A percentile compares a stretch with the other conserved stretches of the same genome.
These are phyloP conservation scores for Lateolabrax maculatus DNA, from an alignment of 2,797 vertebrate genomes.

Conservation along the genomic window DNA sequence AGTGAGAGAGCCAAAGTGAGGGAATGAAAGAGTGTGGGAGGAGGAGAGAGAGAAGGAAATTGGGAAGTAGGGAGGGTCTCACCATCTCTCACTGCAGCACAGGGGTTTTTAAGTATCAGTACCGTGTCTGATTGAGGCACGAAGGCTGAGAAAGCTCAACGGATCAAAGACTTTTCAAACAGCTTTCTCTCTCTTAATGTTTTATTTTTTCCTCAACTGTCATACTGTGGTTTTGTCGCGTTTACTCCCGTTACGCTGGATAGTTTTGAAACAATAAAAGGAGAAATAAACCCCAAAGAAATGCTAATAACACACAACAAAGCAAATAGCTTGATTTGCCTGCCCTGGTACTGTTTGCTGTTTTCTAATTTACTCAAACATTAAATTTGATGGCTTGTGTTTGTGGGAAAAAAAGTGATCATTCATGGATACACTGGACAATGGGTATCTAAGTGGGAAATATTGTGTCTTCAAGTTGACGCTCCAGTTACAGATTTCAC, in stretches of 20 bases:
- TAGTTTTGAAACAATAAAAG: slow-evolving; percentile 61
- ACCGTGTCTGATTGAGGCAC: slow-evolving; percentile 80
- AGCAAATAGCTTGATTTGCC: slow-evolving; percentile 29
- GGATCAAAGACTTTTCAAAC: slow-evolving; percentile 83
- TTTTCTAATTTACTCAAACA: too few species aligned
- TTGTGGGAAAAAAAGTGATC: background rate
- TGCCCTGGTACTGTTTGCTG: slow-evolving; percentile 10
- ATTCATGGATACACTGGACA: background rate
- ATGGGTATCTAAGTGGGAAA: background rate
- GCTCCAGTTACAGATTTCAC: slow-evolving; percentile 2
- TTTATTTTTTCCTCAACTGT: slow-evolving; percentile 44
- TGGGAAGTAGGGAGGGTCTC: slow-evolving; percentile 59
- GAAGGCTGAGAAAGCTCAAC: slow-evolving; percentile 72
- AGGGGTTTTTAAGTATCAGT: slow-evolving; percentile 74
- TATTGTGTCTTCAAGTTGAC: background rate
- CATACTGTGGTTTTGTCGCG: slow-evolving; percentile 59
- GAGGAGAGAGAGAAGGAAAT: slow-evolving; percentile 45
- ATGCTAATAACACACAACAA: slow-evolving; percentile 47
- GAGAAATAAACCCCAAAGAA: slow-evolving; percentile 61
- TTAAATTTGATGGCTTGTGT: too few species aligned
- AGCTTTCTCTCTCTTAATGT: slow-evolving; percentile 61
- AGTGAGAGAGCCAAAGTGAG: slow-evolving; percentile 33
- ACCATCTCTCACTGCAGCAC: slow-evolving; percentile 66
- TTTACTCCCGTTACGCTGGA: slow-evolving; percentile 42
- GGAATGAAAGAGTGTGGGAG: background rate